Conservation (phyloP, 2,888 invertebrate species). For the Epinotia brunnichana region DNA sequence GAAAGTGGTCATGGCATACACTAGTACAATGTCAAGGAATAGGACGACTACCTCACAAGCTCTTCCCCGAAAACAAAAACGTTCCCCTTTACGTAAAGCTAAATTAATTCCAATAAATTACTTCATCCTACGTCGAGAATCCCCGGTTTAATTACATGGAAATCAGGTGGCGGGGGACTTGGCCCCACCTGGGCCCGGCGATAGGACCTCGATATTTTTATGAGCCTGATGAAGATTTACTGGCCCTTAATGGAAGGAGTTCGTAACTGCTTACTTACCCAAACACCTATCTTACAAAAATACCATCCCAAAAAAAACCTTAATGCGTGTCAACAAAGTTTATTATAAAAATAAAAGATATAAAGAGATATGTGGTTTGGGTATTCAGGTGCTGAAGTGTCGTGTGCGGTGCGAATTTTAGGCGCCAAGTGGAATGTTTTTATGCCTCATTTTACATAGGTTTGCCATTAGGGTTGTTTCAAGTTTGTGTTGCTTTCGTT, state of each 20-base stretch:
- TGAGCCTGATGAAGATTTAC: constrained; percentile 43
- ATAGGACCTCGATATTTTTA: constrained; percentile 54
- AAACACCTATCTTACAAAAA: background rate
- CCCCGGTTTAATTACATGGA: constrained; percentile 66
- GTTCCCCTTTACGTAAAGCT: constrained; percentile 45
- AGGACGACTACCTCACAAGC: background rate
- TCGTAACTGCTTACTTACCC: constrained; percentile 1
- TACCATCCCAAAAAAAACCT: background rate
- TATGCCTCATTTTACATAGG: constrained; percentile 40
- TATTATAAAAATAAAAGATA: background rate
- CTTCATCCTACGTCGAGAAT: constrained; percentile 55
- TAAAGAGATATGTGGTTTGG: background rate
- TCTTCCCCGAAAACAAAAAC: constrained; percentile 27
- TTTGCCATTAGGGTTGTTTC: constrained; percentile 36
- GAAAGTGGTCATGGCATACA: no score
- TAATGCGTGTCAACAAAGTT: background rate
- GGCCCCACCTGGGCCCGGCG: constrained; percentile 58
- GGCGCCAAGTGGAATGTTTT: constrained; percentile 21
- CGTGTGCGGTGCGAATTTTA: constrained; percentile 29
- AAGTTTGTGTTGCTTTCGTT: constrained; percentile 24
- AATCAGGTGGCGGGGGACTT: constrained; percentile 63
- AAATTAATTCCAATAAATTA: constrained; percentile 53
- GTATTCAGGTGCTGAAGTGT: constrained; percentile 17
- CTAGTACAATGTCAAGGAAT: no score
- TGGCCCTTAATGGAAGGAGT: constrained; percentile 36